Base-by-base conservation (phyloP, 2,113 vertebrate species). In the Ibidorhyncha struthersii region DNA sequence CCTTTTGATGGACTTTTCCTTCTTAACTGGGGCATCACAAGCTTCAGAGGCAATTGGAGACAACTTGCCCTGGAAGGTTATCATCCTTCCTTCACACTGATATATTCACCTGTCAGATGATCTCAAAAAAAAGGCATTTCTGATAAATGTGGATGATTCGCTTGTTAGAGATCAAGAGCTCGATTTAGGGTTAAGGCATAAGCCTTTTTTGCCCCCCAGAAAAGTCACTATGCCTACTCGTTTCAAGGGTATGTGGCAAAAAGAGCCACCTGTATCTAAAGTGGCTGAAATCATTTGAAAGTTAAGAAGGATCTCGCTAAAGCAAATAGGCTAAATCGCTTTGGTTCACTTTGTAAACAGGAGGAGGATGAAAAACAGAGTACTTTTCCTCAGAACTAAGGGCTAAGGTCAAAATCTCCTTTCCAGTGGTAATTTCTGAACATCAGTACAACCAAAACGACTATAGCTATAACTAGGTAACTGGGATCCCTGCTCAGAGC, bases 171-270 rank as follows among this genome's bases (percentile, higher is more conserved):
- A 49, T 79, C 7, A 52, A 89, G 47, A 67, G 34, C 19, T 83
- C n/a, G 47, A 40, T 8, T 55, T 47, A 30, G 30, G 41, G 41
- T 55, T 67, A 50, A 50, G 21, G 61, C 36, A 34, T 30, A 41
- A 62, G 14, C 30, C n/a, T 50, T 25, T 17, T 55, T 69, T 2
- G 1, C 4, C 10, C 5, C 9, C 14, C 17, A 1, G 14, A n/a
- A 72, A 61, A 19, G 13, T 43, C 77, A 38, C 36, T 74, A 4
- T 36, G 26, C 19, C 26, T 77, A 6, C 18, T 73, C 53, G 8
- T 63, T 83, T 52, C 22, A 41, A 89, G 52, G 20, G 8, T 50
- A 25, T 25, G 11, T 50, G 23, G 22, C 50, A 34, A 66, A 69
- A 78, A 52, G 34, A 73, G 49, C 16, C 9, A 18, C 6, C 15